phyloP scores from a whole-genome alignment of 2,113 vertebrate species.

The Potamarius usumacintae region DNA sequence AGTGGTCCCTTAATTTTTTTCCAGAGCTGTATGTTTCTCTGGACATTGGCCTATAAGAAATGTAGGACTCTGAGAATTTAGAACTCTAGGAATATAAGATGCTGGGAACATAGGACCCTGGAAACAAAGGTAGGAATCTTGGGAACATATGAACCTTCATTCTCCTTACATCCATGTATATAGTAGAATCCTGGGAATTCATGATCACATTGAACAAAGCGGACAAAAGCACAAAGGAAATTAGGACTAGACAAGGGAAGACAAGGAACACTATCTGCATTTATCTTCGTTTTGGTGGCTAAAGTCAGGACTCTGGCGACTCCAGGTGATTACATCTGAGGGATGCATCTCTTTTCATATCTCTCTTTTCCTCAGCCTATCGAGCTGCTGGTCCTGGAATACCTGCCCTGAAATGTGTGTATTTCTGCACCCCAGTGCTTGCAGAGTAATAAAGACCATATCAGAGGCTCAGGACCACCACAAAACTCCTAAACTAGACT shows the following conservation, averaged over 20 bases:
- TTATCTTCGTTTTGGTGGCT: background rate
- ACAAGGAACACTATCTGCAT: background rate
- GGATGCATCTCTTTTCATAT: conserved; percentile 62
- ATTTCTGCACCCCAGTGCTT: conserved; percentile 65
- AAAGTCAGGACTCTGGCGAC: background rate
- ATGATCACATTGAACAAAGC: background rate
- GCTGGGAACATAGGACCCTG: background rate
- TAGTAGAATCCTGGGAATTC: background rate
- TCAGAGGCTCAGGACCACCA: conserved; percentile 59
- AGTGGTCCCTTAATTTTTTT: too few relatives aligned
- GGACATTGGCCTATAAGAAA: background rate
- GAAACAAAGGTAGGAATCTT: background rate
- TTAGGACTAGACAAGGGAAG: background rate
- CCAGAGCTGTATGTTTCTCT: too few relatives aligned
- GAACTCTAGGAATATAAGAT: background rate
- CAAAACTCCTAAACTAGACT: conserved; percentile 39
- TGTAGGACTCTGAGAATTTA: background rate
- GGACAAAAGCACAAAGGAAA: background rate
- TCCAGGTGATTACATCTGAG: conserved; percentile 51
- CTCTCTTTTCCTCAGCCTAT: conserved; percentile 71
- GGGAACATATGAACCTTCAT: too few relatives aligned
- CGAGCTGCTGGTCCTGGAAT: conserved; percentile 64
- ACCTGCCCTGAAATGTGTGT: conserved; percentile 78
- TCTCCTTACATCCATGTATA: background rate
- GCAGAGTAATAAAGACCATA: conserved; percentile 61